Base-by-base conservation (phyloP, 1,140 invertebrate species). In the Odontomachus brunneus region DNA sequence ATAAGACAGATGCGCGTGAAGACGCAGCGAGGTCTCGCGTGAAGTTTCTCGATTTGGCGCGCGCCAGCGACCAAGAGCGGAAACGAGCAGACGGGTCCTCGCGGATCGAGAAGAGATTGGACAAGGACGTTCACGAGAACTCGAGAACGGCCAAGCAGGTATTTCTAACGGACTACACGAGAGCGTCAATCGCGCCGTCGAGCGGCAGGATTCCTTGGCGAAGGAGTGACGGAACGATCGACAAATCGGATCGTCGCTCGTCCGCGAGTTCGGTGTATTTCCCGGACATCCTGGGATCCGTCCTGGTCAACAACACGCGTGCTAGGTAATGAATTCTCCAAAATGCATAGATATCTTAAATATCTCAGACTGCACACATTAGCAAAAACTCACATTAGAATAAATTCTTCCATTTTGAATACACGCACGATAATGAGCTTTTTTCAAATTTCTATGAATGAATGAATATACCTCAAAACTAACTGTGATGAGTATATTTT, bases 221-320 rank as follows among this genome's bases (percentile, higher is more conserved):
- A 69, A 15, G 1, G 29, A 5, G 29, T 14, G 65, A 26, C 3
- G 22, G n/a, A 1, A 9, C 62, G 14, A 26, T 44, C 19, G 51
- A 38, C 51, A 57, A 80, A 71, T 38, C 59, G 17, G 22, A 80
- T 48, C 24, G 33, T 29, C 51, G 12, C n/a, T 44, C 33, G 22
- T 48, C 51, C 63, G 33, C 65, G 19, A 67, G 5, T 55, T 11
- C 49, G 63, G 63, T 80, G 14, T 14, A 38, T 14, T 80, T 80
- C 14, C 75, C 75, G 3, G 53, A 80, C 24, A 69, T 78, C 26
- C 26, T 78, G 19, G 75, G 51, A 19, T 71, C 63, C n/a, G 51
- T 78, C 14, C 17, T 78, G 12, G 17, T 78, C 33, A 57, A 57
- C 17, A 59, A 59, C 22, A 44, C 38, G 38, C 38, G 9, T 44